Percentiles rank a stretch among this genome's conserved stretches.
Evolutionary conservation across 2,888 invertebrate species (phyloP).

Genomic region (Toxonevra muliebris): DNA sequence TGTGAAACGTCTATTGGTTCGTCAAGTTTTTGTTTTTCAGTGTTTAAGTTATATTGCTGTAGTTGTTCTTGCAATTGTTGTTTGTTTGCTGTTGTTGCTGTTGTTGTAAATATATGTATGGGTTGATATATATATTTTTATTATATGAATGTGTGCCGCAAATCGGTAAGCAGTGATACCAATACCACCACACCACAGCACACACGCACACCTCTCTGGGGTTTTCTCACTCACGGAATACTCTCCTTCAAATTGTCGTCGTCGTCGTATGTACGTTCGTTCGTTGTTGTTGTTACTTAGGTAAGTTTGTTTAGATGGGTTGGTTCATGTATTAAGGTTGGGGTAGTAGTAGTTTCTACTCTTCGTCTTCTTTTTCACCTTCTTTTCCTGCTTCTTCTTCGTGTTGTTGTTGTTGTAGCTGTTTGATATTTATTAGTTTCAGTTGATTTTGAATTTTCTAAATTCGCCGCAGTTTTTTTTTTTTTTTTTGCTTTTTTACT

Average conservation of each 20-base stretch:
- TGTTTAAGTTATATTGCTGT: neutral
- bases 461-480: conserved; percentile 36
- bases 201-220: neutral
- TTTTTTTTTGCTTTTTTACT: conserved; percentile 12
- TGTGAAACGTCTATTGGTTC: conserved; percentile 40
- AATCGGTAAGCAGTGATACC: conserved; percentile 19
- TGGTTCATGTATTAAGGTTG: neutral
- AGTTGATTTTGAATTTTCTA: conserved; percentile 20
- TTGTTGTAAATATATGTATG: neutral
- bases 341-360: conserved; percentile 11
- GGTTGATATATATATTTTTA: neutral
- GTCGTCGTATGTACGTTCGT: neutral
- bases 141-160: conserved; percentile 8
- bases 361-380: conserved; percentile 19
- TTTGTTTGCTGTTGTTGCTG: neutral
- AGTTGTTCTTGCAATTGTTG: conserved; percentile 20
- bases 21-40: conserved; percentile 27
- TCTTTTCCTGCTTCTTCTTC: conserved; percentile 9
- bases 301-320: conserved; percentile 13
- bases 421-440: conserved; percentile 8
- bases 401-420: conserved; percentile 28
- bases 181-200: conserved; percentile 22
- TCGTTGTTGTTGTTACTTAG: conserved; percentile 19
- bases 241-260: neutral
- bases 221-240: neutral